phyloP scores from a whole-genome alignment of 2,888 invertebrate genomes.

The Cephus nigrinus region DNA sequence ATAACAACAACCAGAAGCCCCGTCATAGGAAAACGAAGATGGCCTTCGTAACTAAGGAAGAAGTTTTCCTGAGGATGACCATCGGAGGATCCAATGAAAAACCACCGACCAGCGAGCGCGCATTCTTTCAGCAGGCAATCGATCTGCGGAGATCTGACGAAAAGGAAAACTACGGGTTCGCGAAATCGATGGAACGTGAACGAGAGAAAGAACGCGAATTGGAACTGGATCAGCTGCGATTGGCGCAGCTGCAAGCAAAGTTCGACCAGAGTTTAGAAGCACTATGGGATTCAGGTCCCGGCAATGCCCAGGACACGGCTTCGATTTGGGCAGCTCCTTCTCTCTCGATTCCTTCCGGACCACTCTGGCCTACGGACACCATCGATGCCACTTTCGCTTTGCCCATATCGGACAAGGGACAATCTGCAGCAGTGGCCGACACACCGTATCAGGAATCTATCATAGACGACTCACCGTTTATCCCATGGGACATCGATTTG shows the following conservation, averaged over 20 bases:
- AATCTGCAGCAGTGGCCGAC: conserved; percentile 31
- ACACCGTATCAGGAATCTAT: conserved; percentile 54
- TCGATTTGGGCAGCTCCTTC: conserved; percentile 65
- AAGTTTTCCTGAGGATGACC: background rate
- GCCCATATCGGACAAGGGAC: conserved; percentile 47
- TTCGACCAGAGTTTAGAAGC: conserved; percentile 78
- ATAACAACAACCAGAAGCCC: conserved; percentile 49
- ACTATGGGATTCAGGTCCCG: conserved; percentile 71
- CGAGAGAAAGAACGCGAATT: conserved; percentile 39
- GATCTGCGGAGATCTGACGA: conserved; percentile 48
- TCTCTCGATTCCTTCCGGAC: conserved; percentile 60
- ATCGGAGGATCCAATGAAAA: background rate
- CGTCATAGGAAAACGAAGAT: conserved; percentile 58
- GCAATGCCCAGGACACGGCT: conserved; percentile 63
- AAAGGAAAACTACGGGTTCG: conserved; percentile 59
- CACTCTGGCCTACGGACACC: conserved; percentile 59
- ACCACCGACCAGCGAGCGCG: background rate
- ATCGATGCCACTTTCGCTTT: conserved; percentile 49
- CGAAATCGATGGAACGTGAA: conserved; percentile 61
- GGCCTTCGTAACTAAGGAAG: conserved; percentile 50
- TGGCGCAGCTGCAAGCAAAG: conserved; percentile 75
- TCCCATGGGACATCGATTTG: conserved; percentile 61
- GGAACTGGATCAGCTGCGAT: conserved; percentile 68
- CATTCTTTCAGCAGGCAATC: conserved; percentile 39
- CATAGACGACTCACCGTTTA: conserved; percentile 57